phyloP scores from a whole-genome alignment of 2,888 invertebrate genomes.

The Rhingia campestris region DNA sequence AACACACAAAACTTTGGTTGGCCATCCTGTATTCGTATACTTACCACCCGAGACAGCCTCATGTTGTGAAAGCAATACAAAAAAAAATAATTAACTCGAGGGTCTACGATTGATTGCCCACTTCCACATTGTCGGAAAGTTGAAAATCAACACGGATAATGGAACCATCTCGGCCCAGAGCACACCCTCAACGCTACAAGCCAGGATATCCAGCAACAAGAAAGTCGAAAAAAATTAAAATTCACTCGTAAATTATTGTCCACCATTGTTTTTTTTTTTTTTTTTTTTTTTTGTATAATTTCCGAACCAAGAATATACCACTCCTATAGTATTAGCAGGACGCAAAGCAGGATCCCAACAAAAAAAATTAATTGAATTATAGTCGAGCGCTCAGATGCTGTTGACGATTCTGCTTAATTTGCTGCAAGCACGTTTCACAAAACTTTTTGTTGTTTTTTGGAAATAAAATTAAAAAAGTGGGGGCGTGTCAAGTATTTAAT shows the following conservation, averaged over 20 bases:
- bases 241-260: conserved; percentile 65
- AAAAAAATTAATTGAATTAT: conserved; percentile 61
- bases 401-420: conserved; percentile 65
- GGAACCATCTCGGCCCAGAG: background rate
- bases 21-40: conserved; percentile 39
- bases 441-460: background rate
- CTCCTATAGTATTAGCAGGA: conserved; percentile 30
- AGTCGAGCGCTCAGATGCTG: conserved; percentile 56
- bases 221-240: conserved; percentile 54
- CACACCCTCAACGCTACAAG: background rate
- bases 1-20: conserved; percentile 20
- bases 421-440: conserved; percentile 61
- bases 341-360: conserved; percentile 4
- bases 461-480: background rate
- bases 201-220: conserved; percentile 22
- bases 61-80: conserved; percentile 1
- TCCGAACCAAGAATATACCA: background rate
- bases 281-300: conserved; percentile 28
- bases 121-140: conserved; percentile 46
- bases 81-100: conserved; percentile 60
- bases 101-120: conserved; percentile 66
- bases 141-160: conserved; percentile 43
- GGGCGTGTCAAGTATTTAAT: conserved; percentile 60
- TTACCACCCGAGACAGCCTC: conserved; percentile 34
- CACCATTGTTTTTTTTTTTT: conserved; percentile 13